These are phyloP conservation scores for Troides helena DNA, from an alignment of 2,888 invertebrate species.

Conservation along the genomic window DNA sequence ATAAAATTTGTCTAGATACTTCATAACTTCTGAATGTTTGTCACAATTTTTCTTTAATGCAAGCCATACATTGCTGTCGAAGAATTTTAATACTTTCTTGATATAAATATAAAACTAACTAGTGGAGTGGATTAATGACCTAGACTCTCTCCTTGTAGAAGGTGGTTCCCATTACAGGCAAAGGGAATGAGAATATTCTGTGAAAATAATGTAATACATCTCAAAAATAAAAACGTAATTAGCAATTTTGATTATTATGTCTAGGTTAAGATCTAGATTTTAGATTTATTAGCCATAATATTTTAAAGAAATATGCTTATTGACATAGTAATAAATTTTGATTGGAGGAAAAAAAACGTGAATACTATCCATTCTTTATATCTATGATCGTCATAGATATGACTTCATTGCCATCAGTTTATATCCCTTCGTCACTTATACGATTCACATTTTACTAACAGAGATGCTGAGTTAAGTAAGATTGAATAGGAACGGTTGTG, in stretches of 20 bases:
- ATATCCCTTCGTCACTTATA: background rate
- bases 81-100: background rate
- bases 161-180: too few relatives aligned
- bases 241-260: background rate
- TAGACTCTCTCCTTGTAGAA: too few relatives aligned
- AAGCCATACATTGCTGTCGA: background rate
- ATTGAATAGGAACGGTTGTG: background rate
- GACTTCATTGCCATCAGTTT: background rate
- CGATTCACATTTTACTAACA: slow-evolving; percentile 1
- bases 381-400: slow-evolving; percentile 4
- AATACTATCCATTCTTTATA: slow-evolving; percentile 13
- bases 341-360: background rate
- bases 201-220: background rate
- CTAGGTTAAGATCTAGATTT: background rate
- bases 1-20: background rate
- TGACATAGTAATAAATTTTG: background rate
- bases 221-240: background rate
- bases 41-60: background rate
- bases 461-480: background rate
- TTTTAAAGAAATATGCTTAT: background rate
- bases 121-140: background rate
- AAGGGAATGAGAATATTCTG: background rate
- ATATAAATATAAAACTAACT: background rate
- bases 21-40: background rate
- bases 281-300: background rate